Evolutionary conservation across 2,888 invertebrate species (phyloP).

Genomic region (Augochlorella aurata): DNA sequence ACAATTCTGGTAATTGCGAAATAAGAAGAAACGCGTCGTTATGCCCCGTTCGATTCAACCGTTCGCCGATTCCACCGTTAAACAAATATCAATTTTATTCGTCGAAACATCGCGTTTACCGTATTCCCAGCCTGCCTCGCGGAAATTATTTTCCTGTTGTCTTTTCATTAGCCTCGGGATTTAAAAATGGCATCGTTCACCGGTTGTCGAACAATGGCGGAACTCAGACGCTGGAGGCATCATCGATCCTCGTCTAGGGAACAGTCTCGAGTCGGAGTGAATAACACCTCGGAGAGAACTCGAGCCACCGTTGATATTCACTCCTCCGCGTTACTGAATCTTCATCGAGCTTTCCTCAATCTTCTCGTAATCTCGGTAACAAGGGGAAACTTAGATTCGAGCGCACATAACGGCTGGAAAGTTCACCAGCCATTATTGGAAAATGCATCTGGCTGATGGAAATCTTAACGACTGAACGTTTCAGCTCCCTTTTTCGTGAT

Average conservation of each 20-base stretch:
- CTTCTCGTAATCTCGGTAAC: slow-evolving; percentile 28
- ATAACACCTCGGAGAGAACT: not conserved
- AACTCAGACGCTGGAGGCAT: not conserved
- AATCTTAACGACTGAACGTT: slow-evolving; percentile 25
- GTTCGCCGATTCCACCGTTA: no score
- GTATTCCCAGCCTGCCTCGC: not conserved
- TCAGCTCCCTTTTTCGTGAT: not conserved
- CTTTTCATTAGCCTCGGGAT: not conserved
- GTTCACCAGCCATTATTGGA: slow-evolving; percentile 42
- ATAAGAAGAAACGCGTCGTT: not conserved
- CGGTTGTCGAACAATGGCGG: not conserved
- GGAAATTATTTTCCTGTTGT: not conserved
- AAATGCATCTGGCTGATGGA: slow-evolving; percentile 42
- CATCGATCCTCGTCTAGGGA: slow-evolving; percentile 11
- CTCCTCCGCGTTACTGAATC: slow-evolving; percentile 31
- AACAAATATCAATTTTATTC: not conserved
- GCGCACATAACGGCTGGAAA: slow-evolving; percentile 34
- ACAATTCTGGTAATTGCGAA: not conserved
- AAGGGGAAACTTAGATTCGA: slow-evolving; percentile 30
- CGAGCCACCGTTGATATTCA: not conserved
- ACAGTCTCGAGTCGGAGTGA: not conserved
- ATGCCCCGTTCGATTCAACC: no score
- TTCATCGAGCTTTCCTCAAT: slow-evolving; percentile 27
- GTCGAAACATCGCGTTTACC: no score
- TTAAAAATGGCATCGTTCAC: not conserved